Evolutionary conservation across 2,797 vertebrate genomes (phyloP), one percentile per base, ranked within the genome.

Genomic region (Mallotus villosus): DNA sequence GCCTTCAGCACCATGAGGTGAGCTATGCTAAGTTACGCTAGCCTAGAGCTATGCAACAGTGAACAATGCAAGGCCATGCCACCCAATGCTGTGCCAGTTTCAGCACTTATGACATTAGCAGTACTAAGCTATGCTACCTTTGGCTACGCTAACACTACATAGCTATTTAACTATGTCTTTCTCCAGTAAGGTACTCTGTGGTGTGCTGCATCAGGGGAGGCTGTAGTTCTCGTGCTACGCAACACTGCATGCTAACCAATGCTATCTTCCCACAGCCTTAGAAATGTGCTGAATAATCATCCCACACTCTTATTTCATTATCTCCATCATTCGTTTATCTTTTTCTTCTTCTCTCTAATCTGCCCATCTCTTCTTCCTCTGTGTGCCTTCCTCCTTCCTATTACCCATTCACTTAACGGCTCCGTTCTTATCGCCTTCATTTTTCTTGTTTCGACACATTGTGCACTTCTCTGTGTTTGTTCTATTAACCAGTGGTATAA

Each of bases 1-100:
- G 96, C 96, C 7, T 87, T 97, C 88, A 97, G 96, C 87, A 98
- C 96, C 5, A 98, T 98, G 97, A 97, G 97, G 98, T 99, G 77
- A 89, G 81, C 55, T 57, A 22, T 11, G 8, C 55, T 29, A 14
- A 16, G 24, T 9, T 25, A 62, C 34, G 16, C 51, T 53, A 19
- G 5, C 6, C 16, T n/a, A 17, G 6, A 17, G 51, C 19, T 53
- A n/a, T 19, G 14, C 17, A 19, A 53, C 51, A 19, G 51, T 53
- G 19, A 53, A 53, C 11, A 1, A 41, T 9, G 8, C 37, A 2
- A 41, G 37, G 9, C 37, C 37, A 41, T 41, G 8, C 37, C 8
- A 41, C 37, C 9, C 37, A 41, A 11, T 2, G 8, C 37, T 41
- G 8, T 41, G 37, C 37, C 9, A 11, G 37, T 9, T 41, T 41